Evolutionary conservation across 2,888 invertebrate species (phyloP).

Genomic region (Caenorhabditis sp.): DNA sequence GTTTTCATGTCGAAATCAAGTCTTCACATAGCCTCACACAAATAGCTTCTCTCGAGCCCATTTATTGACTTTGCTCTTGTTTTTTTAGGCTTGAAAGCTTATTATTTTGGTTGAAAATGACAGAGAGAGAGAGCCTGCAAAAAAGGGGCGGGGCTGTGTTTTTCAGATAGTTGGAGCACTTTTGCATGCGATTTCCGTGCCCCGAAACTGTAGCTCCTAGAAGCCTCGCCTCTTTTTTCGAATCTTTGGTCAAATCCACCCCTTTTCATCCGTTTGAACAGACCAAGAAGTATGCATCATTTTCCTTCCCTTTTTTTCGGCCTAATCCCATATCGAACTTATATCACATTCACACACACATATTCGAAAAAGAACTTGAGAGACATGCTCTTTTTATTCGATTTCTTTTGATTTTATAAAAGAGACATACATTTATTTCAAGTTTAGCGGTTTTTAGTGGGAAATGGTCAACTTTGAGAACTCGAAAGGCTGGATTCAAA

Average conservation of each 20-base stretch:
- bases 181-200: not conserved
- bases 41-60: not conserved
- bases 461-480: not conserved
- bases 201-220: not conserved
- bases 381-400: slow-evolving; percentile 19
- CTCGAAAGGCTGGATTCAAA: too few species aligned
- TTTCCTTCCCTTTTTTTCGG: not conserved
- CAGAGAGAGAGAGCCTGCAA: too few species aligned
- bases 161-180: not conserved
- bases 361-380: slow-evolving; percentile 11
- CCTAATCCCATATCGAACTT: slow-evolving; percentile 24
- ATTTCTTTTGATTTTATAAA: slow-evolving; percentile 7
- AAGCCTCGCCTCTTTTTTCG: not conserved
- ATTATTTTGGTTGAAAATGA: not conserved
- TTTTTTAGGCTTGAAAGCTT: not conserved
- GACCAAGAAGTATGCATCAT: not conserved
- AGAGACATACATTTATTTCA: not conserved
- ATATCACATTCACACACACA: not conserved
- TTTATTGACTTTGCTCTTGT: slow-evolving; percentile 2
- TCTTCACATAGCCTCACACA: not conserved
- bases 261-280: slow-evolving; percentile 12
- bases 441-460: not conserved
- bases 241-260: not conserved
- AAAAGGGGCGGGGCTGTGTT: not conserved
- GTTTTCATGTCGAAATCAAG: slow-evolving; percentile 54